Base-by-base conservation (phyloP, 2,113 vertebrate genomes). In the Dunckerocampus dactyliophorus region DNA sequence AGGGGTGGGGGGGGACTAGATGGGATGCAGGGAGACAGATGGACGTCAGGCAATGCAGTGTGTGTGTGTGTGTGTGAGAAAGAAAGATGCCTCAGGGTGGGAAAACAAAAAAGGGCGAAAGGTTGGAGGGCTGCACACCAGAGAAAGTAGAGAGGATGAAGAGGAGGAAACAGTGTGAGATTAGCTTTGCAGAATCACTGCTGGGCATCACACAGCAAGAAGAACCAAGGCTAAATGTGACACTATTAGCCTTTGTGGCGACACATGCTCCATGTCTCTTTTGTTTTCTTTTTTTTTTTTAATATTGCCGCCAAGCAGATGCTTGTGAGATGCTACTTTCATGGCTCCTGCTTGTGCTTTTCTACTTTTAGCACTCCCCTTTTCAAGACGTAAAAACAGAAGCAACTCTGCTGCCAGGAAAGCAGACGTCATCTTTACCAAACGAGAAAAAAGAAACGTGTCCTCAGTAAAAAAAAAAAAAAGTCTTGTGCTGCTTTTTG, bases 21-120 rank as follows among this genome's bases (percentile, higher is more conserved):
- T 42, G 22, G 64, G 70, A 76, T 58, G 66, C 59, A 53, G 65
- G 22, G 72, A 80, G 81, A 80, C 80, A 82, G 86, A 85, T 82
- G 81, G 84, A 81, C 78, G 77, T 63, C 72, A 75, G 79, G 75
- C 68, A 59, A 82, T 74, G 69, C 62, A 4, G 39, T 14, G 39
- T 43, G 39, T 43, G 39, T 43, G 37, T 39, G 37, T 39, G 37
- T 39, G 37, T 39, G 37, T 39, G 37, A 39, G 19, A 78, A 77
- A 69, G 71, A 67, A 55, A 52, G 71, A 71, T n/a, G 75, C 74
- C 67, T 68, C 19, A 0, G 74, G 67, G 75, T 69, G 63, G 71
- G 70, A 42, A 51, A 64, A 67, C 68, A 74, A 54, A 75, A 67
- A 69, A 62, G 37, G 24, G 34, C 39, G 57, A 69, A 57, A 64